Evolutionary conservation across 2,888 invertebrate genomes (phyloP).

Genomic region (Drosophila nr. fundita): DNA sequence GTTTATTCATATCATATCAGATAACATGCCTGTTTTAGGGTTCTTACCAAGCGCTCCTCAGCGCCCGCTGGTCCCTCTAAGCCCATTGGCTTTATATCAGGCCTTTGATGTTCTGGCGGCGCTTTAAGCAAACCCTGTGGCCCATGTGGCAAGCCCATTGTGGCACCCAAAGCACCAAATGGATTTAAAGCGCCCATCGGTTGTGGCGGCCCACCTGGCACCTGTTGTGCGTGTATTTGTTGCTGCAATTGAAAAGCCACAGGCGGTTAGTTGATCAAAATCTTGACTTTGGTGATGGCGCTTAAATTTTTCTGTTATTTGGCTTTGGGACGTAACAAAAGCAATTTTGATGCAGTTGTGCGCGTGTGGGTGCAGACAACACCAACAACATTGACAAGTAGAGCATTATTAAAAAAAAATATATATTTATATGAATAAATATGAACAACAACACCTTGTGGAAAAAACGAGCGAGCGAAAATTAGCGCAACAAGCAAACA

Average conservation of each 20-base stretch:
- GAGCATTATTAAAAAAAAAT: slow-evolving; percentile 25
- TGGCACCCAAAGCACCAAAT: slow-evolving; percentile 84
- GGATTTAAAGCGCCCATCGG: slow-evolving; percentile 86
- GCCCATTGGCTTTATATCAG: slow-evolving; percentile 85
- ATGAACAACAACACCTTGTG: slow-evolving; percentile 39
- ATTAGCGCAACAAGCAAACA: slow-evolving; percentile 70
- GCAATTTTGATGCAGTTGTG: slow-evolving; percentile 47
- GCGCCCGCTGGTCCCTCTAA: slow-evolving; percentile 86
- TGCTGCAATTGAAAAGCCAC: slow-evolving; percentile 87
- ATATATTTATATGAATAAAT: slow-evolving; percentile 9
- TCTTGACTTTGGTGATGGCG: slow-evolving; percentile 4
- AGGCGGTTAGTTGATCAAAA: slow-evolving; percentile 20
- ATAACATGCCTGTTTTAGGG: background rate
- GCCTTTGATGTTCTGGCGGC: slow-evolving; percentile 85
- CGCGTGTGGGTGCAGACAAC: slow-evolving; percentile 67
- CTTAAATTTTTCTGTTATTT: slow-evolving; percentile 34
- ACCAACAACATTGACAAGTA: slow-evolving; percentile 62
- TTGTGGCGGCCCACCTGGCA: slow-evolving; percentile 87
- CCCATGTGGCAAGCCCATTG: slow-evolving; percentile 85
- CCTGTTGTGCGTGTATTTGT: slow-evolving; percentile 95
- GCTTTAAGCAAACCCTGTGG: slow-evolving; percentile 85
- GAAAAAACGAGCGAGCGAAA: slow-evolving; percentile 34
- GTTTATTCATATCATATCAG: slow-evolving; percentile 2
- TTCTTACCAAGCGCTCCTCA: slow-evolving; percentile 87
- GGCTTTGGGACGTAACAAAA: slow-evolving; percentile 52